Conservation (phyloP, 2,888 invertebrate species). For the Conus canariensis region DNA sequence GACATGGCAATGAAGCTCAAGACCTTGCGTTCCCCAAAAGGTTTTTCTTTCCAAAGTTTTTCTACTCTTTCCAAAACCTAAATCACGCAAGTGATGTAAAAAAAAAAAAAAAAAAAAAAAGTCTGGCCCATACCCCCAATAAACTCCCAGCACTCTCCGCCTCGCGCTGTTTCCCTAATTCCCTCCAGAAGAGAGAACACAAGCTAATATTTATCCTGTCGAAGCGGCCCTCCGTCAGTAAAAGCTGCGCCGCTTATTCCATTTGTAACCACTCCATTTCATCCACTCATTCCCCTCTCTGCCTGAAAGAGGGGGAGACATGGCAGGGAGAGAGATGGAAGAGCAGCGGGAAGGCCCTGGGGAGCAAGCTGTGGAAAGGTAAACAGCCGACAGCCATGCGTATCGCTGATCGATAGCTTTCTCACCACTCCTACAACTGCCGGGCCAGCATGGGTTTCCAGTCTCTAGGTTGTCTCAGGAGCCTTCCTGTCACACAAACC, state of each 20-base stretch:
- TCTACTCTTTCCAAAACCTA: not conserved
- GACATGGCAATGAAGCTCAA: not conserved
- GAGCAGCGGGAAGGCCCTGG: not conserved
- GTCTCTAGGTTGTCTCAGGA: not conserved
- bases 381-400: conserved; percentile 20
- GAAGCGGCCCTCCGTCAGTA: conserved; percentile 3
- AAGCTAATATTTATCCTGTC: conserved; percentile 25
- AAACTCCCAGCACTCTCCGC: not conserved
- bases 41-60: not conserved
- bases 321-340: not conserved
- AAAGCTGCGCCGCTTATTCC: conserved; percentile 23
- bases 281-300: conserved; percentile 20
- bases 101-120: not conserved
- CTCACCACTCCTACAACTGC: not conserved
- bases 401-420: conserved; percentile 15
- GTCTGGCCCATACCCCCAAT: conserved; percentile 11
- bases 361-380: not conserved
- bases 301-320: not conserved
- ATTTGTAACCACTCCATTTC: conserved; percentile 31
- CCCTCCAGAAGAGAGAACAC: conserved; percentile 2
- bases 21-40: not conserved
- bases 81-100: conserved; percentile 15
- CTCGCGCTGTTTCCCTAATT: not conserved
- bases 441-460: not conserved
- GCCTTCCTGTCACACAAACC: no score